Evolutionary conservation across 1,140 invertebrate genomes (phyloP).

Genomic region (Drosophila bifasciata): DNA sequence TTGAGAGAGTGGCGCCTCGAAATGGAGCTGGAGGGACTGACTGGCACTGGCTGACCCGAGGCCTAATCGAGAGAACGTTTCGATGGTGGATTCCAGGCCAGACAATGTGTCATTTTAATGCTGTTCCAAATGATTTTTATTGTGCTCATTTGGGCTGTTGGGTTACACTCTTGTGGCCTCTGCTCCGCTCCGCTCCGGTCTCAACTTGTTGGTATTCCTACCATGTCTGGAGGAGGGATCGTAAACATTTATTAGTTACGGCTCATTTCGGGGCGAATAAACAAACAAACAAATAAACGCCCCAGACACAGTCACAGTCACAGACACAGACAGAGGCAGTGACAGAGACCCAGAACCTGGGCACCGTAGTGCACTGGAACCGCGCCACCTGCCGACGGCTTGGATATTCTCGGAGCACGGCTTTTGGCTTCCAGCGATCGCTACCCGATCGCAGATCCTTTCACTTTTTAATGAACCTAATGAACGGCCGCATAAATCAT

Average conservation of each 20-base stretch:
- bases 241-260: slow-evolving; percentile 79
- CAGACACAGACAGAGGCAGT: slow-evolving; percentile 4
- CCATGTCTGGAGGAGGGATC: slow-evolving; percentile 27
- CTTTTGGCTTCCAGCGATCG: slow-evolving; percentile 1
- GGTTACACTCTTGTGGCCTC: slow-evolving; percentile 31
- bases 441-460: slow-evolving; percentile 42
- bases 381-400: slow-evolving; percentile 30
- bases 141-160: slow-evolving; percentile 49
- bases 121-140: slow-evolving; percentile 66
- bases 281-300: slow-evolving; percentile 57
- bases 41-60: slow-evolving; percentile 24
- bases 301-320: slow-evolving; percentile 8
- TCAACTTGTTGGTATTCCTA: background rate
- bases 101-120: slow-evolving; percentile 79
- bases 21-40: slow-evolving; percentile 14
- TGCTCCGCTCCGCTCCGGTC: background rate
- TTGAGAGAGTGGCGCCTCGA: slow-evolving; percentile 38
- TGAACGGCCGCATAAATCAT: slow-evolving; percentile 76
- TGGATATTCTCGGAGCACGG: too few species aligned
- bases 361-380: slow-evolving; percentile 1
- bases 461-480: slow-evolving; percentile 79
- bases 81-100: slow-evolving; percentile 1
- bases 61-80: slow-evolving; percentile 10
- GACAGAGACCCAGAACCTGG: background rate
- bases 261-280: slow-evolving; percentile 61